Conservation (phyloP, 2,888 invertebrate genomes). For the Lordiphosa fenestrarum region DNA sequence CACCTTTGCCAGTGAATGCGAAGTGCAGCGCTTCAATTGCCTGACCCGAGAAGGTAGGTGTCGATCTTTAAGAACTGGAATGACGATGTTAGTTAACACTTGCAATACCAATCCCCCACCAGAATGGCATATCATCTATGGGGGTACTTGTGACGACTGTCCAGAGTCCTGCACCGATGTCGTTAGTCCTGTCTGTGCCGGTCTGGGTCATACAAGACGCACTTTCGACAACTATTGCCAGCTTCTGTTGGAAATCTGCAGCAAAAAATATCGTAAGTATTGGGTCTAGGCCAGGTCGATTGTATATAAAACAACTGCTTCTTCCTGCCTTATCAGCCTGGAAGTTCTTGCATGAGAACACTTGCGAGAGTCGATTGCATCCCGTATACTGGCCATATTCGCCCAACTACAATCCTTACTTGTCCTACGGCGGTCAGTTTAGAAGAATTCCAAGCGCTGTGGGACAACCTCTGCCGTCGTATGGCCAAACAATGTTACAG, state of each 20-base stretch:
- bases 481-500: no score
- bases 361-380: no score
- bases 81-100: no score
- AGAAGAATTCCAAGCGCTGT: no score
- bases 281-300: not conserved
- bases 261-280: slow-evolving; percentile 23
- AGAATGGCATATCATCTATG: slow-evolving; percentile 30
- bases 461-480: no score
- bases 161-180: slow-evolving; percentile 19
- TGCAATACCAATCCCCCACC: not conserved
- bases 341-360: not conserved
- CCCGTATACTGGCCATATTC: no score
- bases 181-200: slow-evolving; percentile 15
- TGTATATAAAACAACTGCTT: not conserved
- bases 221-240: slow-evolving; percentile 26
- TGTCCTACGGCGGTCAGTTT: no score
- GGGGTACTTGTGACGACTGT: slow-evolving; percentile 20
- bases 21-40: slow-evolving; percentile 20
- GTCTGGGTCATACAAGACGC: slow-evolving; percentile 13
- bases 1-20: slow-evolving; percentile 27
- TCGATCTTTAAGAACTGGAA: no score
- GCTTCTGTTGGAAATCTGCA: slow-evolving; percentile 29
- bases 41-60: slow-evolving; percentile 17
- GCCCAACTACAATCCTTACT: no score
- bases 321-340: not conserved